phyloP scores from a whole-genome alignment of 2,888 invertebrate genomes.

The Syrista parreyssii region DNA sequence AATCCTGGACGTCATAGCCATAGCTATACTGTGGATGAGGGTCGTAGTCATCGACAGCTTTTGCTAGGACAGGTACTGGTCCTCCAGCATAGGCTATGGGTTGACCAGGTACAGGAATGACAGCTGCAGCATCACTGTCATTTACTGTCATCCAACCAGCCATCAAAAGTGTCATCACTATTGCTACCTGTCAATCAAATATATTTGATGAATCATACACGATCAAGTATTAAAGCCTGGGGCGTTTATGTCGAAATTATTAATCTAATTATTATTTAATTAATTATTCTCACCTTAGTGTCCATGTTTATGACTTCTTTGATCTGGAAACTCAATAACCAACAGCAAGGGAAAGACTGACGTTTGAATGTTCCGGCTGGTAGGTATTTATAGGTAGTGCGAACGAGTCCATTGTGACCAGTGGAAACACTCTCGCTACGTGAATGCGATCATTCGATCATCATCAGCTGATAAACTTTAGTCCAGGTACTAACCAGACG shows the following conservation, averaged over 20 bases:
- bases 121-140: too few species aligned
- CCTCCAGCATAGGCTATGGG: neutral
- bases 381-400: slow-evolving; percentile 55
- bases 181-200: too few species aligned
- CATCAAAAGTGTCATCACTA: too few species aligned
- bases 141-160: too few species aligned
- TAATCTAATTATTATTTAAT: neutral
- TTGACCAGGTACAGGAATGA: too few species aligned
- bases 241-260: too few species aligned
- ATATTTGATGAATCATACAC: too few species aligned
- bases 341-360: slow-evolving; percentile 42
- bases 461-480: neutral
- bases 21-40: slow-evolving; percentile 5
- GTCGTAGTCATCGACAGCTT: neutral
- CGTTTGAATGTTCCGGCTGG: slow-evolving; percentile 36
- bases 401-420: neutral
- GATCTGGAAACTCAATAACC: neutral
- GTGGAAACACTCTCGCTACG: neutral
- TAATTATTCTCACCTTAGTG: slow-evolving; percentile 1
- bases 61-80: neutral
- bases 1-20: slow-evolving; percentile 5
- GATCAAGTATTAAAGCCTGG: too few species aligned
- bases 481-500: too few species aligned
- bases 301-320: neutral
- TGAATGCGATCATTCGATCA: neutral